Percentiles rank a stretch among this genome's conserved stretches.
These are phyloP conservation scores for Lumbricus terrestris DNA, from an alignment of 2,888 invertebrate genomes.

Conservation along the genomic window DNA sequence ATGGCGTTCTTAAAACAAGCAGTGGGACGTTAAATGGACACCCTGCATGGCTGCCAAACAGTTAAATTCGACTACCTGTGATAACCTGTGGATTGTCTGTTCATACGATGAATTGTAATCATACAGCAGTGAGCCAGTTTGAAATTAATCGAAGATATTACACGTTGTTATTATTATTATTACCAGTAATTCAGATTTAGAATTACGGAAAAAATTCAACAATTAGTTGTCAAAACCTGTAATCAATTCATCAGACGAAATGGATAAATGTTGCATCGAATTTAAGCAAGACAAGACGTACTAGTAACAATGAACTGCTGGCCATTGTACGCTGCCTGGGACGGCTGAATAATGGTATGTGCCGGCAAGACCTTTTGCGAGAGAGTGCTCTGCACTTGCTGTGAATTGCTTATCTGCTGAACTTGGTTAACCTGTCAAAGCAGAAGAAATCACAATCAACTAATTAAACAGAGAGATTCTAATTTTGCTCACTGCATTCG, in stretches of 20 bases:
- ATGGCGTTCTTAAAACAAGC: too few species aligned
- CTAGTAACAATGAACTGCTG: conserved; percentile 58
- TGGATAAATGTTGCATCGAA: background rate
- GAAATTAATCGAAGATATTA: too few species aligned
- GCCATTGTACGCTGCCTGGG: conserved; percentile 50
- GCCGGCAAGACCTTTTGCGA: conserved; percentile 15
- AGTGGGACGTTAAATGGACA: too few species aligned
- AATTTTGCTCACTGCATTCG: too few species aligned
- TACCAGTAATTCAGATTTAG: too few species aligned
- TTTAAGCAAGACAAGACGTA: conserved; percentile 40
- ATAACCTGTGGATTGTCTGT: too few species aligned
- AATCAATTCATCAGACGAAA: background rate
- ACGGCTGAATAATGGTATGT: conserved; percentile 55
- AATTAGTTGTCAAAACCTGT: background rate
- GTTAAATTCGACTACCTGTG: too few species aligned
- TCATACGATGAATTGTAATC: too few species aligned
- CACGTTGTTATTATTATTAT: too few species aligned
- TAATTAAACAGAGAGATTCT: background rate
- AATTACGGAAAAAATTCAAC: background rate
- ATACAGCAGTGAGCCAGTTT: too few species aligned
- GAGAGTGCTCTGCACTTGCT: background rate
- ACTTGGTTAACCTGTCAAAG: background rate
- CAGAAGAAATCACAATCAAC: background rate
- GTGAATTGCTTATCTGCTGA: conserved; percentile 13
- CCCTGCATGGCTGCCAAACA: too few species aligned